These are phyloP conservation scores for Cassiopea andromeda DNA, from an alignment of 30 jellyfish, hydroid and myxozoan genomes.

Conservation along the genomic window DNA sequence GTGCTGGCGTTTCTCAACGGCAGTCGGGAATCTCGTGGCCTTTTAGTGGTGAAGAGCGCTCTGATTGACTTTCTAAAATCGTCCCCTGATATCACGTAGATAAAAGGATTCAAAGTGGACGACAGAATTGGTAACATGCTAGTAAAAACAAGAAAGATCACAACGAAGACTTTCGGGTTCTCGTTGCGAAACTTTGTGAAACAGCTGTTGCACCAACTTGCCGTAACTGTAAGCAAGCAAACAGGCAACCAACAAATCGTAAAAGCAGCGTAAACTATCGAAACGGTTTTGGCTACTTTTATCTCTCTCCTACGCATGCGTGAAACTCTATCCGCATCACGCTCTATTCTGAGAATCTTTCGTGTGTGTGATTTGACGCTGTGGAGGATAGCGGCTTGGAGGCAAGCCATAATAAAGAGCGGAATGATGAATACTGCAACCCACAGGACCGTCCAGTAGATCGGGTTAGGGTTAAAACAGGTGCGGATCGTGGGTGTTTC, in stretches of 20 bases:
- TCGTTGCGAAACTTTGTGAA: constrained; percentile 36
- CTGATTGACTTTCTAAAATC: constrained; percentile 61
- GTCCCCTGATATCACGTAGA: constrained; percentile 72
- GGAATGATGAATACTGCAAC: constrained; percentile 75
- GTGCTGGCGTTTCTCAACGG: constrained; percentile 24
- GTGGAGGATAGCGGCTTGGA: constrained; percentile 62
- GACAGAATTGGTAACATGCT: constrained; percentile 56
- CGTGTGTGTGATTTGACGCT: constrained; percentile 73
- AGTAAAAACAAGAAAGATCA: constrained; percentile 47
- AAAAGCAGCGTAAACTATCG: constrained; percentile 85
- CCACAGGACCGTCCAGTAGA: constrained; percentile 70
- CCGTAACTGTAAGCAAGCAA: constrained; percentile 57
- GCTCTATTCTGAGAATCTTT: constrained; percentile 50
- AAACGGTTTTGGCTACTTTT: constrained; percentile 70
- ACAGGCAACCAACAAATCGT: constrained; percentile 83
- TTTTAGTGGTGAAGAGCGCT: constrained; percentile 31
- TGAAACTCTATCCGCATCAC: constrained; percentile 39
- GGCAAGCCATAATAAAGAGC: constrained; percentile 72
- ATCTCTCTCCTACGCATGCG: constrained; percentile 68
- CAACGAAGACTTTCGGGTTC: constrained; percentile 43
- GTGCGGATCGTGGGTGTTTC: constrained; percentile 35
- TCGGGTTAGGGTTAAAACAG: constrained; percentile 67
- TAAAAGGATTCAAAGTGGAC: constrained; percentile 71
- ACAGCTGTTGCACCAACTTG: constrained; percentile 79
- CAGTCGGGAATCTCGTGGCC: neutral